Evolutionary conservation across 2,797 vertebrate species (phyloP).

Genomic region (Phrynocephalus forsythii): DNA sequence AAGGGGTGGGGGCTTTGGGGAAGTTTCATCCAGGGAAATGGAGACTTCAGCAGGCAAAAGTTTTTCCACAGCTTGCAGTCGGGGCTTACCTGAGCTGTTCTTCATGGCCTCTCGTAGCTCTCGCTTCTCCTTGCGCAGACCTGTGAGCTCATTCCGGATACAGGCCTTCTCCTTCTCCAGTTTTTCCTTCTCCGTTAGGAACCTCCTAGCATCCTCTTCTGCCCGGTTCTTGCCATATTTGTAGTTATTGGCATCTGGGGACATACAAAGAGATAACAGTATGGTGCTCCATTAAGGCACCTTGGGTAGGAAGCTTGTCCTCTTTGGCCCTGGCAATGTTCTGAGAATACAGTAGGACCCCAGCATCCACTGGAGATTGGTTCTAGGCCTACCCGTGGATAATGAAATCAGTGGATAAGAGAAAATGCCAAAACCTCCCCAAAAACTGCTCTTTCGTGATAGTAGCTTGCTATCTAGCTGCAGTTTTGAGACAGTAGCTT

Average conservation of each 20-base stretch:
- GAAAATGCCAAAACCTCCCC: no score
- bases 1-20: background rate
- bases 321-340: background rate
- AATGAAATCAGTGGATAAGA: no score
- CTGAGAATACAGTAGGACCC: no score
- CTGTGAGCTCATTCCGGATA: slow-evolving; percentile 83
- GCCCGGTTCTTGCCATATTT: slow-evolving; percentile 96
- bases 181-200: slow-evolving; percentile 90
- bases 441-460: no score
- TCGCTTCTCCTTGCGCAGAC: slow-evolving; percentile 88
- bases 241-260: slow-evolving; percentile 90
- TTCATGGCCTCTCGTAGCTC: slow-evolving; percentile 88
- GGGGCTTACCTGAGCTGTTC: slow-evolving; percentile 79
- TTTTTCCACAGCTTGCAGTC: background rate
- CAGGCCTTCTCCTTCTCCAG: slow-evolving; percentile 91
- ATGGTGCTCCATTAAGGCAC: background rate
- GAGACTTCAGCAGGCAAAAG: background rate
- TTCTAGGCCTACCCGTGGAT: no score
- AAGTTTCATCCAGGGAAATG: background rate
- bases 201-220: slow-evolving; percentile 92
- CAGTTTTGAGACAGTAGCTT: no score
- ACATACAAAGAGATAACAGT: background rate
- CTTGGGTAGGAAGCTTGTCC: background rate
- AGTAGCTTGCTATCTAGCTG: no score
- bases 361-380: no score